phyloP scores from a whole-genome alignment of 2,888 invertebrate species.

The Cheiracanthium punctorium region DNA sequence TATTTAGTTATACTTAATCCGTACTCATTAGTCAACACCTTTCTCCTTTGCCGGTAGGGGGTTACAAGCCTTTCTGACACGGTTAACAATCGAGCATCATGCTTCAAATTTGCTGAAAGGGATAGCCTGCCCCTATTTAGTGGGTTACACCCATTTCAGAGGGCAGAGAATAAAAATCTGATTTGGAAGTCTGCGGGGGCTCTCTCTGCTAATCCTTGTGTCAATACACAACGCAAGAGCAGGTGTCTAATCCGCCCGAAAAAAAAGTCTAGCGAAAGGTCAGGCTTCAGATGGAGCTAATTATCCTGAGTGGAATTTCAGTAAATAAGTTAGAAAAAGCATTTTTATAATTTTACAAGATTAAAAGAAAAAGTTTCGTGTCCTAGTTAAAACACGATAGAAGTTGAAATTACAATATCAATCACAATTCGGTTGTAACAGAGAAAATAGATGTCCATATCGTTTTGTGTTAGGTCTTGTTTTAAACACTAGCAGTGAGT shows the following conservation, averaged over 20 bases:
- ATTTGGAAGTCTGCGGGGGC: slow-evolving; percentile 12
- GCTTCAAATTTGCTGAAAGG: slow-evolving; percentile 5
- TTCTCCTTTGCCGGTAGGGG: background rate
- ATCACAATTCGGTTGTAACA: no score
- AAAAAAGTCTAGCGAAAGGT: no score
- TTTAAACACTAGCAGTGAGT: no score
- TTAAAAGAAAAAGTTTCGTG: no score
- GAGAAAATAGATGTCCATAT: no score
- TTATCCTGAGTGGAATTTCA: no score
- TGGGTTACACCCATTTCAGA: background rate
- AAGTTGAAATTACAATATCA: no score
- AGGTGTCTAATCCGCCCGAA: slow-evolving; percentile 21
- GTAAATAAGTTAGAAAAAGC: no score
- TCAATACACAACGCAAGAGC: slow-evolving; percentile 15
- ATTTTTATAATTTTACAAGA: no score
- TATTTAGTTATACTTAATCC: background rate
- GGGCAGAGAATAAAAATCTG: background rate
- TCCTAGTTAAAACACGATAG: no score
- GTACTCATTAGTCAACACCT: slow-evolving; percentile 5
- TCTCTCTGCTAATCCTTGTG: slow-evolving; percentile 16
- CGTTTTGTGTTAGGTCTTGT: no score
- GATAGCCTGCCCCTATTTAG: background rate
- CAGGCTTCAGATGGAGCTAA: no score
- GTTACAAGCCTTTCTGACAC: background rate
- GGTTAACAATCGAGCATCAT: background rate